phyloP scores from a whole-genome alignment of 2,113 vertebrate species.

The Glaucomys volans region DNA sequence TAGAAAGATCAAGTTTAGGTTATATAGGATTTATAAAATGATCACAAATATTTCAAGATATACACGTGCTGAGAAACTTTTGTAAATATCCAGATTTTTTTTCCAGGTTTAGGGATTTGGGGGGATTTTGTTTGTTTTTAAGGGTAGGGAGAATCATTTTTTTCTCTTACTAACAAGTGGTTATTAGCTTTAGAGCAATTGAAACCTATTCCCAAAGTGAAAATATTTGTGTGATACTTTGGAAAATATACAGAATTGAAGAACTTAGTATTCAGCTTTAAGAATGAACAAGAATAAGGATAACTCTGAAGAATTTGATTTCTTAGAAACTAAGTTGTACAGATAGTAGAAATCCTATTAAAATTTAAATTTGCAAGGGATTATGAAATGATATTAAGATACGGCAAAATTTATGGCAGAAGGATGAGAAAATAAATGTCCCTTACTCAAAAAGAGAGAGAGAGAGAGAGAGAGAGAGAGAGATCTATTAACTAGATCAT shows the following conservation, averaged over 20 bases:
- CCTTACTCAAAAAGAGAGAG: neutral
- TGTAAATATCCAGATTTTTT: neutral
- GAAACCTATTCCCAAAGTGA: neutral
- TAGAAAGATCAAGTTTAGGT: neutral
- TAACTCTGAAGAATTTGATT: neutral
- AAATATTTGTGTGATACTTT: neutral
- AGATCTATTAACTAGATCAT: neutral
- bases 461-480: neutral
- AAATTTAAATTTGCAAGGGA: constrained; percentile 59
- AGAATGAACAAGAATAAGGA: neutral
- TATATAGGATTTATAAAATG: neutral
- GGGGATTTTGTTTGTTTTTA: neutral
- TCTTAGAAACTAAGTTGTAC: constrained; percentile 15
- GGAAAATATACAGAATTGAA: neutral
- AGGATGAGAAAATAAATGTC: constrained; percentile 43
- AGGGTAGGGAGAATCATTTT: neutral
- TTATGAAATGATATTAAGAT: constrained; percentile 51
- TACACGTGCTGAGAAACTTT: neutral
- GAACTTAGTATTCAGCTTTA: neutral
- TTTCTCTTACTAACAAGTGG: neutral
- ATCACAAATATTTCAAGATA: neutral
- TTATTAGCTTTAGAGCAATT: neutral
- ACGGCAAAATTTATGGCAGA: constrained; percentile 42
- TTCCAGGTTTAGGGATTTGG: neutral
- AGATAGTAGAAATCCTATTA: constrained; percentile 52